These are phyloP conservation scores for Brotula barbata DNA, from an alignment of 2,797 vertebrate genomes.

Conservation along the genomic window DNA sequence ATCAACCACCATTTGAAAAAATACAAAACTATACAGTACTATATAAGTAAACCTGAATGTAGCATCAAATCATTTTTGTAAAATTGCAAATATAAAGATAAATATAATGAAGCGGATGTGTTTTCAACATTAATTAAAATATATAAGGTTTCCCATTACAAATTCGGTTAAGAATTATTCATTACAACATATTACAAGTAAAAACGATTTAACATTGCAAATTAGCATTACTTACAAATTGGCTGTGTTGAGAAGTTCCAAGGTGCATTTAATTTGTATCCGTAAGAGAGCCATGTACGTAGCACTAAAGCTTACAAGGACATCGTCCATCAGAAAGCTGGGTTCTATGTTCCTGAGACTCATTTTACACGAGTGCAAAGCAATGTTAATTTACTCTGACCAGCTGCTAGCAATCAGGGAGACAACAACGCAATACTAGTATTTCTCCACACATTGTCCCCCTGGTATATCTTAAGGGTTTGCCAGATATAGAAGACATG, in stretches of 20 bases:
- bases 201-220: constrained; percentile 14
- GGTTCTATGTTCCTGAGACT: constrained; percentile 49
- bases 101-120: constrained; percentile 8
- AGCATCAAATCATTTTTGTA: neutral
- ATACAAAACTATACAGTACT: neutral
- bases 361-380: constrained; percentile 59
- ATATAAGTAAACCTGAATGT: constrained; percentile 7
- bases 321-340: constrained; percentile 22
- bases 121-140: constrained; percentile 6
- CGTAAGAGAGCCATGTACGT: constrained; percentile 50
- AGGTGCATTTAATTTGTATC: constrained; percentile 54
- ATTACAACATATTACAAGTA: neutral
- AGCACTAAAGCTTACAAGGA: constrained; percentile 42
- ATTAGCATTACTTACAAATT: constrained; percentile 68
- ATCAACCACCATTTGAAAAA: neutral
- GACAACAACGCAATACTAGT: constrained; percentile 63
- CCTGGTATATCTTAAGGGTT: constrained; percentile 66
- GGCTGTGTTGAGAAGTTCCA: constrained; percentile 62
- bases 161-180: no score
- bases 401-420: constrained; percentile 73
- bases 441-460: constrained; percentile 67
- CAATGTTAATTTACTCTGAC: constrained; percentile 64
- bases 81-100: neutral
- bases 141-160: constrained; percentile 26
- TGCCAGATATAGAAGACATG: constrained; percentile 67